Evolutionary conservation across 2,797 vertebrate genomes (phyloP), one percentile per base, ranked within the genome.

Genomic region (Euthynnus affinis): DNA sequence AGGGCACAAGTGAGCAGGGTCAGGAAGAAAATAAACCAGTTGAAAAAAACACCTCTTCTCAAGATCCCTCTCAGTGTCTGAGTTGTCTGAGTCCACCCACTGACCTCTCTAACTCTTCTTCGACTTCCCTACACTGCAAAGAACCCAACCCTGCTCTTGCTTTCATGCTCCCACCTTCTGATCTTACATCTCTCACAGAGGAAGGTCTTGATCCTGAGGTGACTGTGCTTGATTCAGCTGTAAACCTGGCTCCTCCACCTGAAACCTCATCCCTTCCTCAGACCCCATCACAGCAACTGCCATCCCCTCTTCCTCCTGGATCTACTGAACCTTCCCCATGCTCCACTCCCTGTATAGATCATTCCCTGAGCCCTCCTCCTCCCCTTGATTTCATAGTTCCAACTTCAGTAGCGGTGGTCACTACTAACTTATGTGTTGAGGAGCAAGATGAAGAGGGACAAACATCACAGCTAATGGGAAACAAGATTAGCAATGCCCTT

Each of bases 401-500:
- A 62, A 42, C 53, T 57, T 51, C 22, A 20, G 58, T 76, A 32
- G 14, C 9, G 22, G 49, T 20, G 9, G 34, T 62, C 2, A 1
- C n/a, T 62, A 15, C 55, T 40, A 23, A 64, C 13, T 32, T n/a
- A 9, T 34, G 5, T 13, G 8, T 34, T 10, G 32, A 82, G 37
- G 73, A 71, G 18, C 44, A 70, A 17, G 51, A 55, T 37, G 78
- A 83, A 51, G 60, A 83, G 3, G n/a, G 5, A n/a, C 56, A 82
- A 82, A 62, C n/a, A 20, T 57, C 59, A 34, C 64, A 80, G 22
- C 12, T 14, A 52, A 51, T 48, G 61, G 60, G 75, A 53, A 27
- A 51, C 58, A 77, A 82, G 15, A 71, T 79, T 13, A 63, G 51
- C 23, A 46, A 74, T 1, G 1, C 4, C 6, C 2, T 51, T 44